A percentile compares a stretch with the other conserved stretches of the same genome.
phyloP scores from a whole-genome alignment of 2,113 vertebrate genomes.

The Halichoerus grypus region DNA sequence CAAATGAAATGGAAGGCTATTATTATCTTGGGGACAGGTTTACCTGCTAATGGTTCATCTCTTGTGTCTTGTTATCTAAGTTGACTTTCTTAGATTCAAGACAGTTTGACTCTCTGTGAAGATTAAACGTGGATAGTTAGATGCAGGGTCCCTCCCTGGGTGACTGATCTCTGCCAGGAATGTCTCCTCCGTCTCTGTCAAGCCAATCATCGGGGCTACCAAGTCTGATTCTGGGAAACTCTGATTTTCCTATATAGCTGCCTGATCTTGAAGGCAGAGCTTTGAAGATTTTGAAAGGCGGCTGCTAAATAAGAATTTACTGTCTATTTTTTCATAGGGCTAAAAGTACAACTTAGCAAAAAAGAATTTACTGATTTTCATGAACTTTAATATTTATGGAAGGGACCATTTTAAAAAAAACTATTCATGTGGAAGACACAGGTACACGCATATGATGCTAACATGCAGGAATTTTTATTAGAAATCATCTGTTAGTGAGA shows the following conservation, averaged over 20 bases:
- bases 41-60: neutral
- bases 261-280: neutral
- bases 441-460: neutral
- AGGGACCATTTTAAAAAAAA: constrained; percentile 21
- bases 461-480: constrained; percentile 6
- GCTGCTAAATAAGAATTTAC: neutral
- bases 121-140: neutral
- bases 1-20: neutral
- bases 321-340: neutral
- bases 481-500: neutral
- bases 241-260: neutral
- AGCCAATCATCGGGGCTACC: neutral
- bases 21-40: neutral
- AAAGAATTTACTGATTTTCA: neutral
- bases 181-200: neutral
- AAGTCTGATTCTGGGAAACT: neutral
- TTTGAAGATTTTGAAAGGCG: constrained; percentile 7
- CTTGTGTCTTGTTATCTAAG: neutral
- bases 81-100: neutral
- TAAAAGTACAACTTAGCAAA: neutral
- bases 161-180: neutral
- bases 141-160: neutral
- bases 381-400: neutral
- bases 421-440: neutral
- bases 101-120: neutral